Evolutionary conservation across 2,888 invertebrate genomes (phyloP).

Genomic region (Eledone cirrhosa): DNA sequence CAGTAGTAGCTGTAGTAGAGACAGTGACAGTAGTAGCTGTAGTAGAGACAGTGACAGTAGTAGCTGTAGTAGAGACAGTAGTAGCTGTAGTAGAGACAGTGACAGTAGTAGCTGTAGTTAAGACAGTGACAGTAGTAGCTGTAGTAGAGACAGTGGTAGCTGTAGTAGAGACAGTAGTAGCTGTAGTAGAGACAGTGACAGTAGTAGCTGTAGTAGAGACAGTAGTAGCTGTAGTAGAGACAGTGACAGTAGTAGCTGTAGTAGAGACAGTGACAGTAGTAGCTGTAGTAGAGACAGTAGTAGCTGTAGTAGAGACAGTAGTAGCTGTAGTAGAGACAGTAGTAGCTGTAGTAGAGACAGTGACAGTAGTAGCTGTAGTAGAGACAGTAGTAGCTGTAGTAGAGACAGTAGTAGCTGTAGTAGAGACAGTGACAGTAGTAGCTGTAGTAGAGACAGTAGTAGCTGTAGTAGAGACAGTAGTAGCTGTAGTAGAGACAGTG

Average conservation of each 20-base stretch:
- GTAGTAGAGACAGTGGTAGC: constrained; percentile 8
- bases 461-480: neutral
- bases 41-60: neutral
- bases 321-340: neutral
- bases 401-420: constrained; percentile 12
- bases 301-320: neutral
- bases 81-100: neutral
- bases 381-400: neutral
- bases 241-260: neutral
- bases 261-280: neutral
- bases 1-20: neutral
- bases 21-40: neutral
- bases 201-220: constrained; percentile 16
- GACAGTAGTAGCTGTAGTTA: no score
- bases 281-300: neutral
- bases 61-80: neutral
- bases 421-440: constrained; percentile 9
- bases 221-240: constrained; percentile 16
- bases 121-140: neutral
- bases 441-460: constrained; percentile 1
- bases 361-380: constrained; percentile 16
- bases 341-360: neutral
- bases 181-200: constrained; percentile 4
- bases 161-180: constrained; percentile 8
- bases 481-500: neutral